phyloP scores from a whole-genome alignment of 2,888 invertebrate species.

The Thecocarcelia acutangulata region DNA sequence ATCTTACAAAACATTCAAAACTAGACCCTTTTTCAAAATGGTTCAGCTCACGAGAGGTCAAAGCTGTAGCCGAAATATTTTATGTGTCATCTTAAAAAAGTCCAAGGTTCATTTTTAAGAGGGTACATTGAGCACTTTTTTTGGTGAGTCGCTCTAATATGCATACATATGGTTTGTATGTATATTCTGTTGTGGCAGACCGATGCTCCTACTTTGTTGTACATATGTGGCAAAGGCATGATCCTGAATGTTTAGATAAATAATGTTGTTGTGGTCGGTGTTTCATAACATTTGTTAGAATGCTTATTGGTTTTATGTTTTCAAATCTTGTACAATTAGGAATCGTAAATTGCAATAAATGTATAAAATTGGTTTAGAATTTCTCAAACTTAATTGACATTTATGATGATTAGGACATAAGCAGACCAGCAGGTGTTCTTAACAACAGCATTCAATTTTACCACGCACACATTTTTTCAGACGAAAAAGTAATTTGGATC shows the following conservation, averaged over 20 bases:
- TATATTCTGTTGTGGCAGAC: background rate
- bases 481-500: no score
- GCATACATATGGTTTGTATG: no score
- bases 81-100: no score
- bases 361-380: slow-evolving; percentile 64
- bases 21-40: no score
- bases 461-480: no score
- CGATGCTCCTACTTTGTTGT: slow-evolving; percentile 1
- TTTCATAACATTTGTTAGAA: slow-evolving; percentile 28
- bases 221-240: slow-evolving; percentile 14
- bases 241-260: slow-evolving; percentile 5
- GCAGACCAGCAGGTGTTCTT: background rate
- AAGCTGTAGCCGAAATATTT: no score
- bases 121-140: no score
- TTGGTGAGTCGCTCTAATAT: no score
- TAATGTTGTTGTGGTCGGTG: slow-evolving; percentile 5
- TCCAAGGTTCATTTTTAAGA: no score
- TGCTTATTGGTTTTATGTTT: slow-evolving; percentile 8
- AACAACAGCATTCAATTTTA: no score
- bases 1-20: no score
- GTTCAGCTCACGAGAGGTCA: no score
- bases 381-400: slow-evolving; percentile 62
- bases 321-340: background rate
- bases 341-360: slow-evolving; percentile 60
- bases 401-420: slow-evolving; percentile 53